Percentiles rank a stretch among this genome's conserved stretches.
Evolutionary conservation across 2,797 vertebrate species (phyloP).

Genomic region (Sylvia borin): DNA sequence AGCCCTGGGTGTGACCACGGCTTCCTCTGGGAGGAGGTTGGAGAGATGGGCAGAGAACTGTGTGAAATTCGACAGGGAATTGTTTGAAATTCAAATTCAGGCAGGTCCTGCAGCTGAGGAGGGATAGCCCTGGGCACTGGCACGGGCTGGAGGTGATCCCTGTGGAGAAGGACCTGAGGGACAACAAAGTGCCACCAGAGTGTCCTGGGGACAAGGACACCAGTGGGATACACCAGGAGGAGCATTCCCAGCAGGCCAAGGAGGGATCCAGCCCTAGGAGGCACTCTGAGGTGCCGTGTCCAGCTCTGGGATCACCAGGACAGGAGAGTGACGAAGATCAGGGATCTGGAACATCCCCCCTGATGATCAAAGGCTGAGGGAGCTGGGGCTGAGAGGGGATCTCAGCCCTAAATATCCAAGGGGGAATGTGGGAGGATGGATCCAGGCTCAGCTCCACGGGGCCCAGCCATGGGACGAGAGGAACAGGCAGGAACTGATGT

Average conservation of each 20-base stretch:
- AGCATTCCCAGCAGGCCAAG: background rate
- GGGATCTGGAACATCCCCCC: background rate
- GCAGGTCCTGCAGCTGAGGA: background rate
- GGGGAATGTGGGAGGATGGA: background rate
- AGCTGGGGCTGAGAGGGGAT: too few species aligned
- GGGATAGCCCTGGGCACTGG: background rate
- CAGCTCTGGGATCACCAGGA: background rate
- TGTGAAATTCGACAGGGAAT: background rate
- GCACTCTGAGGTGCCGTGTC: background rate
- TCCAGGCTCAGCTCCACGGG: background rate
- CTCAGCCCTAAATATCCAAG: background rate
- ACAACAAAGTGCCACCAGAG: background rate
- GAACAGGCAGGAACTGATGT: background rate
- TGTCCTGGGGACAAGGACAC: background rate
- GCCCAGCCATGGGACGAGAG: background rate
- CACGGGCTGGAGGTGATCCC: background rate
- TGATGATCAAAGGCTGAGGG: background rate
- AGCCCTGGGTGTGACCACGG: rapidly evolving
- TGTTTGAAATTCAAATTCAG: background rate
- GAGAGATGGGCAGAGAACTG: background rate
- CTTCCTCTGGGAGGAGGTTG: background rate
- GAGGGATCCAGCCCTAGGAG: background rate
- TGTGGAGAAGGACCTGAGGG: background rate
- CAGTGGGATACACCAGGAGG: background rate
- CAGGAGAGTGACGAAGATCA: background rate